A percentile compares a stretch with the other conserved stretches of the same genome.
Evolutionary conservation across 2,797 vertebrate genomes (phyloP).

Genomic region (Fundulus diaphanus): DNA sequence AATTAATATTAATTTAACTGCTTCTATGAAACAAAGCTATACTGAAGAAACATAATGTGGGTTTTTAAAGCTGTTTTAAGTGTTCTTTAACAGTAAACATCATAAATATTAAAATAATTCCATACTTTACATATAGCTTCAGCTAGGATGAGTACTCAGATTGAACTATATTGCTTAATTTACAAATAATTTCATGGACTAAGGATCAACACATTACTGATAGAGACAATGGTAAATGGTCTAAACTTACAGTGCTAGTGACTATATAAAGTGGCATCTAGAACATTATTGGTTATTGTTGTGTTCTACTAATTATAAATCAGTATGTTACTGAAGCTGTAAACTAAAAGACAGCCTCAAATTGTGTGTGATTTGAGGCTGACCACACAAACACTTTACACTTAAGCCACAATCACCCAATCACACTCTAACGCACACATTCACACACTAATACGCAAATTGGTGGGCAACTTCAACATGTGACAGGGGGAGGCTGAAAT

Average conservation of each 20-base stretch:
- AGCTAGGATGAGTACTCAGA: neutral
- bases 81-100: neutral
- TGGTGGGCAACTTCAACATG: no score
- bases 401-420: no score
- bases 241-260: neutral
- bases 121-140: neutral
- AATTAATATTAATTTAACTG: neutral
- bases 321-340: neutral
- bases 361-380: no score
- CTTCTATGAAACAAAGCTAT: neutral
- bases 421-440: no score
- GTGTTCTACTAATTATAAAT: neutral
- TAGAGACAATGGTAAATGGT: neutral
- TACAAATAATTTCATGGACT: slow-evolving; percentile 1
- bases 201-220: slow-evolving; percentile 4
- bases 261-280: neutral
- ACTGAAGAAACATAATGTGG: neutral
- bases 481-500: no score
- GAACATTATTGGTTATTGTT: neutral
- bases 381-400: no score
- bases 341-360: neutral
- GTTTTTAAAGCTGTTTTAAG: neutral
- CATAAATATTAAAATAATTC: neutral
- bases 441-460: no score
- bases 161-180: slow-evolving; percentile 21